Evolutionary conservation across 2,888 invertebrate genomes (phyloP).

Genomic region (Nephrotoma flavescens): DNA sequence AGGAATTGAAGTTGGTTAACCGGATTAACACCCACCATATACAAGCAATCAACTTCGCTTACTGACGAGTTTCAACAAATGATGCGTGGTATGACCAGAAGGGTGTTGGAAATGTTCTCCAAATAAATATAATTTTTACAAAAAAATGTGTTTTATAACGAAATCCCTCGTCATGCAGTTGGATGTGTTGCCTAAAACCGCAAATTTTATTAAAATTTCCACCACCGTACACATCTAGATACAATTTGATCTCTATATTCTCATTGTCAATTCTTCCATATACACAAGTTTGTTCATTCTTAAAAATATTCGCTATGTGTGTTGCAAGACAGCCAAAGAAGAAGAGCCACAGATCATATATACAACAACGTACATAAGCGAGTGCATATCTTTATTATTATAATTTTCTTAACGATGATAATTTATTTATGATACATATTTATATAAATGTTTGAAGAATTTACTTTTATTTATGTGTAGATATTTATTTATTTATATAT

Average conservation of each 20-base stretch:
- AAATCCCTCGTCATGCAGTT: too few relatives aligned
- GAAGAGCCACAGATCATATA: background rate
- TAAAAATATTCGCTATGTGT: background rate
- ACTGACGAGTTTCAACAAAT: too few relatives aligned
- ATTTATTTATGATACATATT: background rate
- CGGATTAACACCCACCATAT: too few relatives aligned
- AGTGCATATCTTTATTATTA: background rate
- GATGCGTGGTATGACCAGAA: too few relatives aligned
- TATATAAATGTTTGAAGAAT: background rate
- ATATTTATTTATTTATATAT: background rate
- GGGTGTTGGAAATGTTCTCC: too few relatives aligned
- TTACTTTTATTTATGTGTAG: background rate
- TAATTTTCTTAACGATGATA: background rate
- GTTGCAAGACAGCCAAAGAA: background rate
- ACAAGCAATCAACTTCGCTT: too few relatives aligned
- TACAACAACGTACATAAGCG: background rate
- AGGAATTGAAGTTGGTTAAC: too few relatives aligned
- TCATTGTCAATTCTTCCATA: background rate
- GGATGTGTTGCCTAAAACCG: too few relatives aligned
- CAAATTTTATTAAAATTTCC: background rate
- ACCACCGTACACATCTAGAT: background rate
- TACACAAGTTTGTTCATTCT: background rate
- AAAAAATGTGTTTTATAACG: too few relatives aligned
- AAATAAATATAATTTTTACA: too few relatives aligned
- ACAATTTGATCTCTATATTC: background rate